Conservation (phyloP, 2,888 invertebrate genomes). For the Toxonevra muliebris region DNA sequence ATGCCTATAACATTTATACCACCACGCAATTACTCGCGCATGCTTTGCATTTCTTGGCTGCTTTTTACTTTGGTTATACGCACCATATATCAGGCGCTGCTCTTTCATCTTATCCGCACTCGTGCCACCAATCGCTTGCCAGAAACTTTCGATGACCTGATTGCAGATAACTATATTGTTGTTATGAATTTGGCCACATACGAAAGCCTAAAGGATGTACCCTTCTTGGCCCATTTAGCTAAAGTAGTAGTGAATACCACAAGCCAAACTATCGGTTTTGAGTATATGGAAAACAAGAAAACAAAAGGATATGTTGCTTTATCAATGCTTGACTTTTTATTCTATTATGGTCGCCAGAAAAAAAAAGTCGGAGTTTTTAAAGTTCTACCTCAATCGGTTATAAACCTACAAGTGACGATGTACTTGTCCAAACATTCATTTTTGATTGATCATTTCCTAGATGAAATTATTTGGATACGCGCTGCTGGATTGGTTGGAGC, state of each 20-base stretch:
- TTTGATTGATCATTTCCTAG: slow-evolving; percentile 18
- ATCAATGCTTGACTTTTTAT: slow-evolving; percentile 39
- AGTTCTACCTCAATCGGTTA: slow-evolving; percentile 39
- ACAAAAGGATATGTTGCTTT: slow-evolving; percentile 35
- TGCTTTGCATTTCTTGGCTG: slow-evolving; percentile 38
- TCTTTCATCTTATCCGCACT: slow-evolving; percentile 42
- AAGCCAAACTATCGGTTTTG: slow-evolving; percentile 35
- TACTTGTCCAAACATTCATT: slow-evolving; percentile 47
- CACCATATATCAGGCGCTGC: slow-evolving; percentile 41
- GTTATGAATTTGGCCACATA: slow-evolving; percentile 40
- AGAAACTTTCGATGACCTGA: slow-evolving; percentile 34
- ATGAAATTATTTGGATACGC: not conserved
- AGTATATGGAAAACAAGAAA: slow-evolving; percentile 36
- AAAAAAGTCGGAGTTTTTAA: slow-evolving; percentile 41
- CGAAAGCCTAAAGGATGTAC: slow-evolving; percentile 37
- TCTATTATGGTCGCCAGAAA: slow-evolving; percentile 32
- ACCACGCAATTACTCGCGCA: slow-evolving; percentile 37
- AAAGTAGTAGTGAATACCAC: slow-evolving; percentile 37
- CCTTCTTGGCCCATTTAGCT: slow-evolving; percentile 21
- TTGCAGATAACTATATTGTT: slow-evolving; percentile 33
- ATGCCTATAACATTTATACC: not conserved
- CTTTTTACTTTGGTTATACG: slow-evolving; percentile 40
- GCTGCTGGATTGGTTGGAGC: slow-evolving; percentile 46
- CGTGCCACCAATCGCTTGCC: slow-evolving; percentile 35
- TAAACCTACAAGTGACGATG: slow-evolving; percentile 41